Conservation (phyloP, 2,797 vertebrate species). For the Siniperca obscura region DNA sequence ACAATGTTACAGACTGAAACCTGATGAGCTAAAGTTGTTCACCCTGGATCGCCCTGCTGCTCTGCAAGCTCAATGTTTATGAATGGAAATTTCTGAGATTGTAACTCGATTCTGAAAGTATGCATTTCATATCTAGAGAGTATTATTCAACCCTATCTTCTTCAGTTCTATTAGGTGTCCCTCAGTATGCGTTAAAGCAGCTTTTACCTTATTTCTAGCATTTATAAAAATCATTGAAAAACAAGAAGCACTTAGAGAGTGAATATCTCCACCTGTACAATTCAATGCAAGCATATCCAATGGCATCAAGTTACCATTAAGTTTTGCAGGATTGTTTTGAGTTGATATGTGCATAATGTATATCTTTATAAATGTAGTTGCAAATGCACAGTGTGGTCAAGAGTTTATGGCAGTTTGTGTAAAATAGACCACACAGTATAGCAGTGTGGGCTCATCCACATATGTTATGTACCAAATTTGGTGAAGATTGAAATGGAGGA, state of each 20-base stretch:
- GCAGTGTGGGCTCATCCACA: not conserved
- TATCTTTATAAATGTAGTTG: not conserved
- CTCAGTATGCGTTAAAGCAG: not conserved
- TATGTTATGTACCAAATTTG: not conserved
- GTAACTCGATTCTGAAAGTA: conserved; percentile 26
- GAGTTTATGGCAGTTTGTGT: not conserved
- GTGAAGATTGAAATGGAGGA: not conserved
- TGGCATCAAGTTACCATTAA: not conserved
- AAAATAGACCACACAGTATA: not conserved
- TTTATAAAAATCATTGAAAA: not conserved
- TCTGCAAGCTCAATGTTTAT: conserved; percentile 2
- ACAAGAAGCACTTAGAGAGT: not conserved
- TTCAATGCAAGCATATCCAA: not conserved
- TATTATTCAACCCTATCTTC: conserved; percentile 3
- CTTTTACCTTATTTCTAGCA: not conserved
- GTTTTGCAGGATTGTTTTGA: not conserved
- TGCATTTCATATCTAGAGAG: conserved; percentile 1
- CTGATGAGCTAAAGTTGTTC: conserved; percentile 49
- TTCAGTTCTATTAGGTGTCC: not conserved
- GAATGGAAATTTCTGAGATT: conserved; percentile 31
- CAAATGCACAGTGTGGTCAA: not conserved
- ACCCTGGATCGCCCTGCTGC: conserved; percentile 1
- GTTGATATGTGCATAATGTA: not conserved
- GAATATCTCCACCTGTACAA: not conserved
- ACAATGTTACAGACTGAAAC: conserved; percentile 57